These are phyloP conservation scores for Heliconius charithonia DNA, from an alignment of 2,888 invertebrate species.

Conservation along the genomic window DNA sequence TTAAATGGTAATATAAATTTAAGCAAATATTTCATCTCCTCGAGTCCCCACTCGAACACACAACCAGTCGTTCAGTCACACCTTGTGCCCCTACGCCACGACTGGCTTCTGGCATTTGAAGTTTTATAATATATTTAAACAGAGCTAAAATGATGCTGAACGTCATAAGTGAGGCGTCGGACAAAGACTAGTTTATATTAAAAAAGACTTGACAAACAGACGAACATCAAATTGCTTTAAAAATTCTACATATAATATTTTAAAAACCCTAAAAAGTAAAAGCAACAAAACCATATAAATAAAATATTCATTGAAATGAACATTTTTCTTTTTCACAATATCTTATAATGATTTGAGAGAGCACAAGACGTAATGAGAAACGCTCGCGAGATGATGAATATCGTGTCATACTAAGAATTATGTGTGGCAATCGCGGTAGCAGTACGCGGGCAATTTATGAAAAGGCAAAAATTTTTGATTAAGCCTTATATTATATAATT, in stretches of 20 bases:
- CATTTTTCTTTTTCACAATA: conserved; percentile 22
- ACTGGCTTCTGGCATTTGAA: no score
- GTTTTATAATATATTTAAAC: no score
- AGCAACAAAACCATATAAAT: background rate
- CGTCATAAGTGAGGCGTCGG: background rate
- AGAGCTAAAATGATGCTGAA: background rate
- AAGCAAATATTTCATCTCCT: no score
- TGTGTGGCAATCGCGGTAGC: conserved; percentile 49
- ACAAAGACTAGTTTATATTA: background rate
- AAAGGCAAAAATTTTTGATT: conserved; percentile 9
- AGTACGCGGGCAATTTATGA: conserved; percentile 22
- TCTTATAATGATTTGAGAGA: conserved; percentile 39
- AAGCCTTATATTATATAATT: background rate
- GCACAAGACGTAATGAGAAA: conserved; percentile 50
- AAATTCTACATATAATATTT: background rate
- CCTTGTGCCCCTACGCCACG: no score
- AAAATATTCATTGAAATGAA: background rate
- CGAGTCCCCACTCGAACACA: no score
- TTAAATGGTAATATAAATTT: no score
- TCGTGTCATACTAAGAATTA: conserved; percentile 59
- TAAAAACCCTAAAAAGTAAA: background rate
- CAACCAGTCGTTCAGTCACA: no score
- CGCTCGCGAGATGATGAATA: conserved; percentile 56
- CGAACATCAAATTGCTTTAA: no score
- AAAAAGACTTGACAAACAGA: no score